Conservation (phyloP, 2,797 vertebrate species). For the Mustela erminea region DNA sequence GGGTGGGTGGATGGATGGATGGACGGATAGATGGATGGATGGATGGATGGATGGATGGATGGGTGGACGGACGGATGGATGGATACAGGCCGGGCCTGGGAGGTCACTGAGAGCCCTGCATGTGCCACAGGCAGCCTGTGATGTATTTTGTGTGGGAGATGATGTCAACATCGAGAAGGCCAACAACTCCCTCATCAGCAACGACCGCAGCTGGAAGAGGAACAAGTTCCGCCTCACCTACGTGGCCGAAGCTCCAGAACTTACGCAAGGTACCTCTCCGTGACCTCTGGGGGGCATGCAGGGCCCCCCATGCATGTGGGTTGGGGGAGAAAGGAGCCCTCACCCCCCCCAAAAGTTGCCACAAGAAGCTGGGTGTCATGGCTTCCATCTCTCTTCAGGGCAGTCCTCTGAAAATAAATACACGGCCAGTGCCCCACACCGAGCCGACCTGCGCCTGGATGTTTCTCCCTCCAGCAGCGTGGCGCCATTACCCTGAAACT, state of each 20-base stretch:
- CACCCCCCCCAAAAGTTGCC: accelerated
- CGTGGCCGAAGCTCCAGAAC: conserved; percentile 93
- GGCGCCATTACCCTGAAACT: accelerated
- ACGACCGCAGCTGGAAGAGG: conserved; percentile 99
- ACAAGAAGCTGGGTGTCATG: background rate
- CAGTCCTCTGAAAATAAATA: background rate
- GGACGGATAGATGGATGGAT: too few relatives aligned
- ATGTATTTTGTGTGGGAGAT: conserved; percentile 98
- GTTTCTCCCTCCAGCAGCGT: accelerated
- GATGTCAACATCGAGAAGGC: conserved; percentile 99
- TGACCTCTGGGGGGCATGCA: accelerated
- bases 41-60: accelerated
- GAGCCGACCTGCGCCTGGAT: accelerated
- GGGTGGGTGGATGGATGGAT: too few relatives aligned
- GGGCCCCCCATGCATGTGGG: accelerated
- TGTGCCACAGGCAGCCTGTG: conserved; percentile 94
- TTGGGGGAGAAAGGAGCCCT: background rate
- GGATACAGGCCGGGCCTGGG: background rate
- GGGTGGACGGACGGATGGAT: too few relatives aligned
- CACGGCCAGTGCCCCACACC: accelerated
- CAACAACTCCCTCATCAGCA: conserved; percentile 97
- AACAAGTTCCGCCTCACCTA: conserved; percentile 97
- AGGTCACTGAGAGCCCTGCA: conserved; percentile 54
- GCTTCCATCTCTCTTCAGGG: background rate
- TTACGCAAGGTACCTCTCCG: conserved; percentile 92